These are phyloP conservation scores for Limulus polyphemus DNA, from an alignment of 2,888 invertebrate genomes.

Conservation along the genomic window DNA sequence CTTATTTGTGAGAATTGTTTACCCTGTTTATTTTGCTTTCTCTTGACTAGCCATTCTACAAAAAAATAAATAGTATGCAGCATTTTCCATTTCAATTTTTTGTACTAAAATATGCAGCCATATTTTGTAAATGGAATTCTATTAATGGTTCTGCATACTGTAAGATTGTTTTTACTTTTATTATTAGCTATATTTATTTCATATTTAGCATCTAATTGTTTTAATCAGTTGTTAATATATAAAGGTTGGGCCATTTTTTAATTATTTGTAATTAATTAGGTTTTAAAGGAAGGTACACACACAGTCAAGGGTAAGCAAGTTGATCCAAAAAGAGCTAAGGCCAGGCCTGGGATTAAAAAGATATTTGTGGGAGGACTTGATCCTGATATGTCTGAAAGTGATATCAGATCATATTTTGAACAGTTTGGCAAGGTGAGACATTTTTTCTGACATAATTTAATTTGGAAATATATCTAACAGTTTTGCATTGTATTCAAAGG, in stretches of 20 bases:
- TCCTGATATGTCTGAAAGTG: slow-evolving; percentile 81
- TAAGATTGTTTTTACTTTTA: too few species aligned
- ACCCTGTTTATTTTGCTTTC: too few species aligned
- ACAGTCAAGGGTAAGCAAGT: slow-evolving; percentile 89
- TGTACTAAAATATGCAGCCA: too few species aligned
- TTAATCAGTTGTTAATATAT: too few species aligned
- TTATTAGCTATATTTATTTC: too few species aligned
- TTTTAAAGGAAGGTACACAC: slow-evolving; percentile 53
- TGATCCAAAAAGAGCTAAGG: slow-evolving; percentile 91
- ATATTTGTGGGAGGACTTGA: slow-evolving; percentile 93
- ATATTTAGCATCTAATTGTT: too few species aligned
- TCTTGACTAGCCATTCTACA: too few species aligned
- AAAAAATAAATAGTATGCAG: too few species aligned
- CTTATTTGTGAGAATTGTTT: too few species aligned
- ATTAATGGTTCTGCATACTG: too few species aligned
- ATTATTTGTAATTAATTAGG: slow-evolving; percentile 13
- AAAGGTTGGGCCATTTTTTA: neutral
- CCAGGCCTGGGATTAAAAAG: slow-evolving; percentile 67
- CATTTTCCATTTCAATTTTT: too few species aligned
- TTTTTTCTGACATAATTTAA: neutral
- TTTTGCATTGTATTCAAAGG: neutral
- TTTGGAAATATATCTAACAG: neutral
- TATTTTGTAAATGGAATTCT: too few species aligned
- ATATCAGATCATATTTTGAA: slow-evolving; percentile 81
- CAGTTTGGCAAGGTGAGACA: slow-evolving; percentile 76